Conservation (phyloP, 2,113 vertebrate genomes). For the Nesoenas mayeri region DNA sequence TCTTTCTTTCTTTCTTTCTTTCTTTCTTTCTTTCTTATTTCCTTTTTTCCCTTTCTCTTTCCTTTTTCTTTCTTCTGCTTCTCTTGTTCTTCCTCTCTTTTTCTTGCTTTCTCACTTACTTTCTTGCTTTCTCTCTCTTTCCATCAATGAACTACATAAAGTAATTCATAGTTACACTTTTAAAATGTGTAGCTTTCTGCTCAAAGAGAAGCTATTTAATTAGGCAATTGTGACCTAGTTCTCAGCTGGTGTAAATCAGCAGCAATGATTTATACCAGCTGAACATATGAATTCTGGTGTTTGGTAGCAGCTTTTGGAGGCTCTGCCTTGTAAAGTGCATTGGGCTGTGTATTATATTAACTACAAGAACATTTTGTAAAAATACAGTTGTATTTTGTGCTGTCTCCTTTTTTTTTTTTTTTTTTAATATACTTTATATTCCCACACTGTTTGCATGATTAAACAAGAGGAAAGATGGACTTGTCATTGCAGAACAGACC, state of each 20-base stretch:
- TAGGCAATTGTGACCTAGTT: not conserved
- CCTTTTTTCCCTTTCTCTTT: not conserved
- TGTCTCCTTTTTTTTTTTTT: not conserved
- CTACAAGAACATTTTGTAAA: not conserved
- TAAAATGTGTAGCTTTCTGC: not conserved
- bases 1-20: not conserved
- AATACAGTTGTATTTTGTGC: not conserved
- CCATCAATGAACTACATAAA: not conserved
- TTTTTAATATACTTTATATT: not conserved
- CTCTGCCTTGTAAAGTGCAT: constrained; percentile 17
- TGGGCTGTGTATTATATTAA: constrained; percentile 3
- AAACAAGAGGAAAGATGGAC: not conserved
- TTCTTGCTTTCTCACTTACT: not conserved
- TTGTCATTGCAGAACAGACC: not conserved
- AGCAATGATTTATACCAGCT: constrained; percentile 37
- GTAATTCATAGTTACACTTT: not conserved
- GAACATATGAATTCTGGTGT: not conserved
- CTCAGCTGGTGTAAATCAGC: constrained; percentile 53
- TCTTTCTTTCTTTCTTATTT: no score
- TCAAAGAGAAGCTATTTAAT: constrained; percentile 23
- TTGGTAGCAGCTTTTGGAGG: not conserved
- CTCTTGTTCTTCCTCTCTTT: not conserved
- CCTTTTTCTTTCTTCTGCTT: not conserved
- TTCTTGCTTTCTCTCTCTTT: fast-evolving
- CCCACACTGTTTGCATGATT: not conserved